Base-by-base conservation (phyloP, 64 coral and sea anemone genomes). In the Montipora foliosa region DNA sequence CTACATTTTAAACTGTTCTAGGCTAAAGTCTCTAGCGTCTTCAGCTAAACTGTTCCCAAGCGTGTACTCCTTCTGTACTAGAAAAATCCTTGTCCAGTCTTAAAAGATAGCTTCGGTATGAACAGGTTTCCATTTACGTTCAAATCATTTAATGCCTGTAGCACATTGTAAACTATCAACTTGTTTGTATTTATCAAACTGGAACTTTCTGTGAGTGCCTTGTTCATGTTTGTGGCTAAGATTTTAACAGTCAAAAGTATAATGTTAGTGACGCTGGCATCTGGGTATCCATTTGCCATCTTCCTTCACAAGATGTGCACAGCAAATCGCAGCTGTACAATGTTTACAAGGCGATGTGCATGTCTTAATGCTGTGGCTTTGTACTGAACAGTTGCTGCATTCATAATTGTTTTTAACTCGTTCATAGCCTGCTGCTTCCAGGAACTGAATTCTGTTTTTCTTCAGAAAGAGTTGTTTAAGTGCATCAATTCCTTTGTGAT, bases 381-480 rank as follows among this genome's bases (percentile, higher is more conserved):
- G 4, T 29, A 7, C 79, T 69, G 45, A 81, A 67, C 89, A 91
- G 48, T 82, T 91, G 20, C 45, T 71, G 22, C 89, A 91, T 58
- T 82, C 12, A 57, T 91, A 91, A 16, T 5, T 81, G 15, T 50
- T 21, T 50, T 81, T 91, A 25, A 55, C 89, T 50, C 89, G 37
- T 13, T 50, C 61, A 82, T 50, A 81, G 12, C 89, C 89, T 44
- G 61, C 78, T 20, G 77, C 64, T 81, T 81, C 61, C 19, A 90
- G 62, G 45, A 90, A 90, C 13, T 90, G 59, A 67, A 90, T 67
- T 9, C 76, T 81, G 47, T 73, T 67, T 90, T 81, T 81, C 81
- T 92, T 92, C 44, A 92, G 45, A 92, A 86, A 86, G 0, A 92
- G 51, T 57, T 92, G 90, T 77, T 85, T 86, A 2, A 85, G 81